Conservation (phyloP, 2,797 vertebrate species). For the Fistularia commersonii region DNA sequence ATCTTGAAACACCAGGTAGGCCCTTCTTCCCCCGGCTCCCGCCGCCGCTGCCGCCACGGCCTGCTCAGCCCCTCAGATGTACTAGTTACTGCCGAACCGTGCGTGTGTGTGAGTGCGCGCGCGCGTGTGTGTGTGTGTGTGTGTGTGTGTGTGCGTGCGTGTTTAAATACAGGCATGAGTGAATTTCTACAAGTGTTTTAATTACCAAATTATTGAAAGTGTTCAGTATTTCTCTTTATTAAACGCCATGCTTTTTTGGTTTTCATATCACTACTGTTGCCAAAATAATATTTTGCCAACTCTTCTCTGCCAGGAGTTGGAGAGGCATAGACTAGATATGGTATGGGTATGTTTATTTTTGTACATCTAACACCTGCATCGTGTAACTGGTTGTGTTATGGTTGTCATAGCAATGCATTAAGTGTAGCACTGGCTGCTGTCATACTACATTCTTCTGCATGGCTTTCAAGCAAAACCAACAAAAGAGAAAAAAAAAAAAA, state of each 20-base stretch:
- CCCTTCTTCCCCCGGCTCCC: slow-evolving; percentile 4
- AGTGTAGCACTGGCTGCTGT: slow-evolving; percentile 99
- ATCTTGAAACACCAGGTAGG: slow-evolving; percentile 98
- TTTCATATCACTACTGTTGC: slow-evolving; percentile 89
- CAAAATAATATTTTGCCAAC: slow-evolving; percentile 94
- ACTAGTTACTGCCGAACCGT: slow-evolving; percentile 45
- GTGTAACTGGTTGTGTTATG: slow-evolving; percentile 99
- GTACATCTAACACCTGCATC: slow-evolving; percentile 98
- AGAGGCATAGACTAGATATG: slow-evolving; percentile 99
- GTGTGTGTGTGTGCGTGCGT: slow-evolving; percentile 16
- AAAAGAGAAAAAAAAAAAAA: slow-evolving; percentile 62
- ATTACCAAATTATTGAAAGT: slow-evolving; percentile 39
- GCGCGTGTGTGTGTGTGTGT: slow-evolving; percentile 11
- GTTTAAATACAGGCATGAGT: slow-evolving; percentile 28
- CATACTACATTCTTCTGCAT: slow-evolving; percentile 99
- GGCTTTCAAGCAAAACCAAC: slow-evolving; percentile 97
- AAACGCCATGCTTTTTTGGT: slow-evolving; percentile 85
- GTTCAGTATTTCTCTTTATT: slow-evolving; percentile 66
- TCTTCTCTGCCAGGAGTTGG: slow-evolving; percentile 98
- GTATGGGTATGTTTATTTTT: slow-evolving; percentile 96
- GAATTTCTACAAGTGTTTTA: slow-evolving; percentile 37
- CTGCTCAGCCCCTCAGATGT: slow-evolving; percentile 34
- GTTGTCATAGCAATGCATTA: slow-evolving; percentile 99
- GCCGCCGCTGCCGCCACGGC: background rate
- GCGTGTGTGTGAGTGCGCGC: slow-evolving; percentile 14